Percentiles rank a stretch among this genome's conserved stretches.
Evolutionary conservation across 2,113 vertebrate species (phyloP).

Genomic region (Sinocyclocheilus rhinocerous): DNA sequence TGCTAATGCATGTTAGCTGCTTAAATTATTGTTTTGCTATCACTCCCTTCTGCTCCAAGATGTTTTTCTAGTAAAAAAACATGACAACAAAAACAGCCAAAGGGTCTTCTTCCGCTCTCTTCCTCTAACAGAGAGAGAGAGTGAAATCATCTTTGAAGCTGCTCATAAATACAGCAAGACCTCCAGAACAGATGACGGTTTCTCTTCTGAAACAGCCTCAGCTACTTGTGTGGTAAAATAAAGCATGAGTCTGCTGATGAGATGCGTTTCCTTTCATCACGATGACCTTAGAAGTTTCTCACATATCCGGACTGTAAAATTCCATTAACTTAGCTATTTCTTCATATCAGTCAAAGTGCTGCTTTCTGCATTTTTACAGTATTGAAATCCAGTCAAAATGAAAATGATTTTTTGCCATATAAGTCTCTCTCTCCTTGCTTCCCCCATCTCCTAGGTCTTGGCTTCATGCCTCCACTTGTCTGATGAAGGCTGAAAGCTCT

Average conservation of each 20-base stretch:
- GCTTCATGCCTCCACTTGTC: conserved; percentile 61
- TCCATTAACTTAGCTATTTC: neutral
- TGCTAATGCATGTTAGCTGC: conserved; percentile 32
- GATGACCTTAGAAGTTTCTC: conserved; percentile 35
- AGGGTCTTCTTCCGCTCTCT: conserved; percentile 51
- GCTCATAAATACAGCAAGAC: conserved; percentile 36
- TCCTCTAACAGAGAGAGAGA: conserved; percentile 20
- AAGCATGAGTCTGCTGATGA: conserved; percentile 22
- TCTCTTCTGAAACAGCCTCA: conserved; percentile 17
- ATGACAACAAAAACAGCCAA: conserved; percentile 52
- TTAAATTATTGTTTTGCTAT: conserved; percentile 54
- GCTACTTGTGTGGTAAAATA: conserved; percentile 32
- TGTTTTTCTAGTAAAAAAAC: conserved; percentile 49
- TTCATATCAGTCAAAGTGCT: conserved; percentile 11
- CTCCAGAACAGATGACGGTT: neutral
- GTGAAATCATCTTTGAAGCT: conserved; percentile 40
- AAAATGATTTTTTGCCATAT: conserved; percentile 18
- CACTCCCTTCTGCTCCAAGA: conserved; percentile 41
- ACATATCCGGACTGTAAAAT: conserved; percentile 14
- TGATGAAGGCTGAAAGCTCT: conserved; percentile 37
- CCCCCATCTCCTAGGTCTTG: neutral
- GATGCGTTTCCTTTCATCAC: conserved; percentile 31
- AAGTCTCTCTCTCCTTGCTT: neutral
- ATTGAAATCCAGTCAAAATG: conserved; percentile 30
- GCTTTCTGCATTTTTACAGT: neutral